Evolutionary conservation across 1,140 invertebrate genomes (phyloP), one percentile per base, ranked within the genome.

Genomic region (Nasonia vitripennis): DNA sequence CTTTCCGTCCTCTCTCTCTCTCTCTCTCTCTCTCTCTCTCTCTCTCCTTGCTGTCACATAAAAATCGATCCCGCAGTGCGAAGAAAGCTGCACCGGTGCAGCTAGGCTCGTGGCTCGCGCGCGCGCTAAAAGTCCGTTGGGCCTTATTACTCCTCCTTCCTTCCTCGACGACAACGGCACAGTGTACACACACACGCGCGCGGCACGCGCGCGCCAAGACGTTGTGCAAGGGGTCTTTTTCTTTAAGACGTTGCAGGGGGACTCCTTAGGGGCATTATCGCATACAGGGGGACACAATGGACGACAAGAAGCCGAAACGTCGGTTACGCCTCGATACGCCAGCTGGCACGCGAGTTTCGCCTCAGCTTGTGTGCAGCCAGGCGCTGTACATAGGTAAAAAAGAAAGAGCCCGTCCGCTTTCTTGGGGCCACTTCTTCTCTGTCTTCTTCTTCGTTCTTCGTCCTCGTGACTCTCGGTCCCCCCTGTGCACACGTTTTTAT

Each of bases 251-350:
- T 91, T 92, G 82, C 85, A 84, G 81, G 80, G 73, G 81, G 78
- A 31, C 68, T 34, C 20, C 68, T 71, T 71, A 48, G n/a, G 23
- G 67, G 68, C 27, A 79, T 73, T 79, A 67, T 75, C 77, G 78
- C 37, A n/a, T 27, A n/a, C 23, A 3, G 37, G 75, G 83, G 51
- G 74, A 74, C 77, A 92, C 90, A 93, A 92, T 91, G 88, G 88
- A n/a, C 88, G 88, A 90, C 89, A 91, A 92, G 91, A 93, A 92
- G 92, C 91, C 91, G 91, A 93, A 93, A 93, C 88, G 93, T 92
- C 93, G 92, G 93, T 93, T 93, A 93, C 91, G 91, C 91, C 91
- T 92, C 87, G 91, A 86, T 70, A 81, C n/a, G 31, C 91, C 93
- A 93, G 93, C 92, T 93, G 93, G 92, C 93, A 93, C 91, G 70